Conservation (phyloP, 2,113 vertebrate species). For the Chaetorhynchus papuensis region DNA sequence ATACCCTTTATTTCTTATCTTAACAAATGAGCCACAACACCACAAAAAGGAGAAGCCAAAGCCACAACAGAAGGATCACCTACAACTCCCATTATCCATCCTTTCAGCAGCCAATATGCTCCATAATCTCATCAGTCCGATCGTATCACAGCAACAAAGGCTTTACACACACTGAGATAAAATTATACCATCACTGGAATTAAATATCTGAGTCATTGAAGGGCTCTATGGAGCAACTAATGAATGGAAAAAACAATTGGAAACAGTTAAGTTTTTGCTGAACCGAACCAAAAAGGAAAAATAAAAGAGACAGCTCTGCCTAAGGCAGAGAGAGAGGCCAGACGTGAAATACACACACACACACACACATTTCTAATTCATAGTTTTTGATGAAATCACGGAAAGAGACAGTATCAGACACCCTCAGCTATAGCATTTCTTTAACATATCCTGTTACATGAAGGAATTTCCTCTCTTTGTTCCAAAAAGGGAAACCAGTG, state of each 20-base stretch:
- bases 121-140: neutral
- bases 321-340: neutral
- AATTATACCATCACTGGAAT: neutral
- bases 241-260: neutral
- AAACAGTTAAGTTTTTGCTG: neutral
- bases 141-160: neutral
- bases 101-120: neutral
- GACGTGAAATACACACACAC: neutral
- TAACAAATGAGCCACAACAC: neutral
- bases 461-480: slow-evolving; percentile 44
- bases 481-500: slow-evolving; percentile 17
- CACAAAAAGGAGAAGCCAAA: neutral
- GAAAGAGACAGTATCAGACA: neutral
- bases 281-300: neutral
- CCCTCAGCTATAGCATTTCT: neutral
- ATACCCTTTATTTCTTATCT: neutral
- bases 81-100: neutral
- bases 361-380: neutral
- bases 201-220: neutral
- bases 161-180: neutral
- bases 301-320: neutral
- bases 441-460: slow-evolving; percentile 9
- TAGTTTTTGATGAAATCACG: neutral
- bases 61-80: neutral
- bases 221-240: neutral